Conservation (phyloP, 2,113 vertebrate genomes). For the Anas platyrhynchos region DNA sequence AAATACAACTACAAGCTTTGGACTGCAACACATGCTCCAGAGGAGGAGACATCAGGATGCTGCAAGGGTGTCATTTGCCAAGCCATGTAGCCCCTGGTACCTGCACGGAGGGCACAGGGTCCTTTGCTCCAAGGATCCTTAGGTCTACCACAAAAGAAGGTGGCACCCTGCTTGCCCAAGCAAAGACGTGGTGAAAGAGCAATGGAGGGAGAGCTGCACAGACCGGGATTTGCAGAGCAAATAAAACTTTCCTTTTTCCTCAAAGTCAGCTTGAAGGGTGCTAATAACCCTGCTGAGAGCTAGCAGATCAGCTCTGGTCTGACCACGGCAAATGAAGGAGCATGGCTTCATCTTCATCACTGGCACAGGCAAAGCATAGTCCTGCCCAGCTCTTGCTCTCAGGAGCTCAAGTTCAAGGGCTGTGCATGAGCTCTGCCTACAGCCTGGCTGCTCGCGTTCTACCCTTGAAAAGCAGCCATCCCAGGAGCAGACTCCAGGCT, state of each 20-base stretch:
- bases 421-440: not conserved
- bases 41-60: not conserved
- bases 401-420: not conserved
- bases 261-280: not conserved
- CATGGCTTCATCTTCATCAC: not conserved
- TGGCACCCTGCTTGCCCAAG: not conserved
- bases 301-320: not conserved
- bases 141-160: not conserved
- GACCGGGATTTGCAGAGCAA: not conserved
- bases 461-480: not conserved
- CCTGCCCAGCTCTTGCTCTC: not conserved
- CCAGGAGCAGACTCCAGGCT: not conserved
- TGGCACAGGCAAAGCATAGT: not conserved
- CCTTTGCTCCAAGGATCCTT: not conserved
- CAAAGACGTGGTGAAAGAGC: accelerated
- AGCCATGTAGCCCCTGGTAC: not conserved
- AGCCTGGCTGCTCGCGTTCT: not conserved
- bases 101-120: not conserved
- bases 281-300: not conserved
- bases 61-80: not conserved
- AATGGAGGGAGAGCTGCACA: not conserved
- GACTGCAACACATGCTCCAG: too few relatives aligned
- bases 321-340: not conserved
- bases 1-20: too few relatives aligned
- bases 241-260: not conserved